Evolutionary conservation across 2,113 vertebrate species (phyloP).

Genomic region (Pogona vitticeps): DNA sequence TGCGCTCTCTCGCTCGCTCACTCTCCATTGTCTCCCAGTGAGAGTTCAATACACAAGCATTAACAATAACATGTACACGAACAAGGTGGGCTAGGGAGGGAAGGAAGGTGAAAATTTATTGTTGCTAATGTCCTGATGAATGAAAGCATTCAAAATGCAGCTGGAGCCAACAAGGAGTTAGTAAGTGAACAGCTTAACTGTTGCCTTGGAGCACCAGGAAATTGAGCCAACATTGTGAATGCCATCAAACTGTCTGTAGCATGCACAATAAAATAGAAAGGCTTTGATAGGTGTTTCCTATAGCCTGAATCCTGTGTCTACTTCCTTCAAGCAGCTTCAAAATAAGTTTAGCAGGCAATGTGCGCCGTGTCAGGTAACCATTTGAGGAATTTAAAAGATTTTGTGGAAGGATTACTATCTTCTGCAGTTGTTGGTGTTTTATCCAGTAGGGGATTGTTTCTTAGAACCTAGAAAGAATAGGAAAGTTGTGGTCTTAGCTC

Average conservation of each 20-base stretch:
- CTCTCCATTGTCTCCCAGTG: slow-evolving; percentile 11
- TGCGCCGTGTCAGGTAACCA: background rate
- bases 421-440: slow-evolving; percentile 4
- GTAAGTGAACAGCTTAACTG: slow-evolving; percentile 70
- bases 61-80: slow-evolving; percentile 49
- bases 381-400: slow-evolving; percentile 9
- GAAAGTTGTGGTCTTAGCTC: slow-evolving; percentile 47
- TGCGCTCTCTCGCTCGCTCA: too few species aligned
- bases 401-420: slow-evolving; percentile 7
- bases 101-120: slow-evolving; percentile 73
- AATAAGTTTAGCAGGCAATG: slow-evolving; percentile 48
- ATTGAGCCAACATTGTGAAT: slow-evolving; percentile 72
- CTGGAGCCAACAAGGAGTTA: slow-evolving; percentile 65
- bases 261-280: slow-evolving; percentile 62
- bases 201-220: slow-evolving; percentile 77
- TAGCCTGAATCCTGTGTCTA: slow-evolving; percentile 35
- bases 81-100: slow-evolving; percentile 46
- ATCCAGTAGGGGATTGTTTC: fast-evolving
- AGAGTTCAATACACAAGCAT: slow-evolving; percentile 47
- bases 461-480: slow-evolving; percentile 40
- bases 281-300: slow-evolving; percentile 66
- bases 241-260: slow-evolving; percentile 67
- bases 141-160: slow-evolving; percentile 79
- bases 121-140: slow-evolving; percentile 71
- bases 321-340: slow-evolving; percentile 57